Evolutionary conservation across 2,797 vertebrate species (phyloP), one percentile per base, ranked within the genome.

Genomic region (Alauda arvensis): DNA sequence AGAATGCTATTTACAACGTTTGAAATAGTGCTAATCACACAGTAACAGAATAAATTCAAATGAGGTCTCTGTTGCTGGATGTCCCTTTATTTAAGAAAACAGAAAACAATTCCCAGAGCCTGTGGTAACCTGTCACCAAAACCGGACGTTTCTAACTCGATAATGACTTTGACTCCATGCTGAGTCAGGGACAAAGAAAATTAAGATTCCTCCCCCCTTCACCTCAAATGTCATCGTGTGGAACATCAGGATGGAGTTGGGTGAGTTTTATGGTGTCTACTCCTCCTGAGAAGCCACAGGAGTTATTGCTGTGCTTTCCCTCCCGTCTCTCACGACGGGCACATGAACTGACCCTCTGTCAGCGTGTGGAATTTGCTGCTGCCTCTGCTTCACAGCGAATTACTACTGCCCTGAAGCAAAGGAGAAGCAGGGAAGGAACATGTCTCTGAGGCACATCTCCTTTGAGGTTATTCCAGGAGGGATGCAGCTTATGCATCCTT

Each of bases 121-220:
- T 52, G 75, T 68, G 45, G 65, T 57, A 60, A 68, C 19, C 75
- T 92, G 89, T 86, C 82, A 70, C 77, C 84, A 62, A 83, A 89
- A 23, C 18, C 0, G 3, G 63, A 51, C 28, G 2, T 80, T 77
- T 80, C 67, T 51, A 87, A 53, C 65, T 63, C 31, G 24, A 34
- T 81, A 85, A 91, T 85, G 88, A 92, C 93, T 94, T 93, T 85
- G 87, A 89, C 88, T 91, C 75, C 91, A 87, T 48, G 79, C 79
- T 90, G 88, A 92, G 87, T 85, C 88, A 92, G 88, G 91, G 87
- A 90, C 85, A 94, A 85, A 92, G 52, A 83, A 88, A 92, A 90
- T 92, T 72, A 94, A 94, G 93, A 89, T 88, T 92, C 74, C 56
- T 86, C 20, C 70, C 43, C 55, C 25, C 63, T 57, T 83, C 88